Conservation (phyloP, 2,113 vertebrate species). For the Ranitomeya variabilis region DNA sequence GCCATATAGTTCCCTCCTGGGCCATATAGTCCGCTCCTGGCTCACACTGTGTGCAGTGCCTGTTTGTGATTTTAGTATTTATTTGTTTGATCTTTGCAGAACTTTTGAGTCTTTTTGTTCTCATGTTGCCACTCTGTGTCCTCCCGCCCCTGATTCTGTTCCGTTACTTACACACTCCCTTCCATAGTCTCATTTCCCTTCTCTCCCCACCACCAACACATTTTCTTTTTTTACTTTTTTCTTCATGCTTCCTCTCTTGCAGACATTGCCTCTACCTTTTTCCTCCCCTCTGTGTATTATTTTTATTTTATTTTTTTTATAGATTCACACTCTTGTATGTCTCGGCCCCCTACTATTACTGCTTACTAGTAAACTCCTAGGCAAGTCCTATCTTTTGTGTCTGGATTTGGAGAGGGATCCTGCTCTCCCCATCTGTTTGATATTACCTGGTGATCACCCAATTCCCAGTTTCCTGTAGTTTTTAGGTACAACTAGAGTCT, state of each 20-base stretch:
- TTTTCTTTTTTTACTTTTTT: neutral
- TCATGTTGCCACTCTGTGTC: conserved; percentile 9
- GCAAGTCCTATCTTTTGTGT: conserved; percentile 48
- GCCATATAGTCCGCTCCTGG: no score
- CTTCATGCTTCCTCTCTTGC: neutral
- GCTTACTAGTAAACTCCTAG: conserved; percentile 2
- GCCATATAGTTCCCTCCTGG: no score
- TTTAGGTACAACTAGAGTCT: conserved; percentile 11
- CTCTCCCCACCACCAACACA: conserved; percentile 9
- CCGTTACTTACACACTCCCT: conserved; percentile 43
- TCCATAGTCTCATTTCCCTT: conserved; percentile 34
- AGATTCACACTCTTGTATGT: neutral
- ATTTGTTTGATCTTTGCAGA: neutral
- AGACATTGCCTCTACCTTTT: neutral
- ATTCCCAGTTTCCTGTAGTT: conserved; percentile 40
- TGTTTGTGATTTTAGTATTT: neutral
- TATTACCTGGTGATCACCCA: conserved; percentile 54
- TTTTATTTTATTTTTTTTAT: neutral
- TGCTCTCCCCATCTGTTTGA: conserved; percentile 51
- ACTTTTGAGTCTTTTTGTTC: conserved; percentile 3
- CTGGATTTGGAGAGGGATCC: conserved; percentile 27
- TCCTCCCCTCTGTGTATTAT: neutral
- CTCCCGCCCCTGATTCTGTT: conserved; percentile 48
- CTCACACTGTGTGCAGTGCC: neutral
- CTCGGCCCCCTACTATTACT: neutral